Conservation (phyloP, 1,140 invertebrate species). For the Megathymus violae region DNA sequence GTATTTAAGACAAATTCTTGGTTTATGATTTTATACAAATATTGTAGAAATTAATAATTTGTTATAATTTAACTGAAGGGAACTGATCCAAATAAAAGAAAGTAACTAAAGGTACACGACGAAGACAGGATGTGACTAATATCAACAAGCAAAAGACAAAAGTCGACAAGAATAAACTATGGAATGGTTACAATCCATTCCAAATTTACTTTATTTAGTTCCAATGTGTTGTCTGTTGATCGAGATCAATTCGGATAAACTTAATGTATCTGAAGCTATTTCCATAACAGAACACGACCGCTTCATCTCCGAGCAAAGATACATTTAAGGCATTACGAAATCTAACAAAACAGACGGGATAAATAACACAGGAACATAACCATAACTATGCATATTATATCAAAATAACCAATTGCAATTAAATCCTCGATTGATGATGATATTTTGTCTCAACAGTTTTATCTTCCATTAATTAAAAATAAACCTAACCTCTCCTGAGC, state of each 20-base stretch:
- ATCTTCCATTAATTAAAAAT: conserved; percentile 28
- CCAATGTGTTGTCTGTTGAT: conserved; percentile 10
- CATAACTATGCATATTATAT: too few relatives aligned
- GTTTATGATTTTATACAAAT: too few relatives aligned
- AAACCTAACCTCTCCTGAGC: conserved; percentile 14
- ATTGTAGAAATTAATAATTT: too few relatives aligned
- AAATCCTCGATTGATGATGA: too few relatives aligned
- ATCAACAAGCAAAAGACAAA: not conserved
- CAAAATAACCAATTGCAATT: too few relatives aligned
- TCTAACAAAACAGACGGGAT: conserved; percentile 2
- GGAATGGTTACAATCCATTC: conserved; percentile 3
- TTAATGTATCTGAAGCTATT: conserved; percentile 19
- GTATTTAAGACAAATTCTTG: not conserved
- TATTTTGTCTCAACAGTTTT: too few relatives aligned
- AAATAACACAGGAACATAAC: not conserved
- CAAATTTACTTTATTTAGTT: conserved; percentile 19
- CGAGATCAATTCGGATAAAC: conserved; percentile 19
- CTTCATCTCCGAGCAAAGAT: conserved; percentile 23
- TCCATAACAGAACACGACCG: conserved; percentile 28
- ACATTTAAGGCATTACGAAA: conserved; percentile 19
- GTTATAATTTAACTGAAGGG: too few relatives aligned
- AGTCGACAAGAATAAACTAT: not conserved
- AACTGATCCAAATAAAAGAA: not conserved
- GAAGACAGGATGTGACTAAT: not conserved
- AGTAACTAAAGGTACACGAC: not conserved